Percentiles rank a stretch among this genome's conserved stretches.
Evolutionary conservation across 2,888 invertebrate species (phyloP).

Genomic region (Nymphalis polychloros): DNA sequence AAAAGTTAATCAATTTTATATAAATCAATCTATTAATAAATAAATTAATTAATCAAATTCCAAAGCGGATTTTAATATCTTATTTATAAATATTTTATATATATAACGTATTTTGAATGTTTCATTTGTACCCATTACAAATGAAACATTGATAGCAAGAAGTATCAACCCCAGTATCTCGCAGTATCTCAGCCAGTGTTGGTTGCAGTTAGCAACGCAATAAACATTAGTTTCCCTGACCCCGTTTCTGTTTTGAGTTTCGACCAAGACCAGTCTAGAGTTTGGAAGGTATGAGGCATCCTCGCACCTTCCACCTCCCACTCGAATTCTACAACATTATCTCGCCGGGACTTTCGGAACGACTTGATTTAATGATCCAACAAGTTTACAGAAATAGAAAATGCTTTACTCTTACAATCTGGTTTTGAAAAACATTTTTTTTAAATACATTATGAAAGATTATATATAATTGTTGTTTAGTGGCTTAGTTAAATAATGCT

Average conservation of each 20-base stretch:
- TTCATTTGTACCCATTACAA: neutral
- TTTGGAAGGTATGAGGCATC: constrained; percentile 1
- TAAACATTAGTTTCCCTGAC: constrained; percentile 27
- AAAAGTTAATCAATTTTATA: too few relatives aligned
- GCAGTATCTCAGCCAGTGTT: constrained; percentile 16
- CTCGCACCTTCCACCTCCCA: constrained; percentile 11
- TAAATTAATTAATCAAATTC: too few relatives aligned
- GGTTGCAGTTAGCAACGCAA: constrained; percentile 22
- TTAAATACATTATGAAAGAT: too few relatives aligned
- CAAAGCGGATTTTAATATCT: too few relatives aligned
- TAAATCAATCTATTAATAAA: too few relatives aligned
- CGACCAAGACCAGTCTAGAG: neutral
- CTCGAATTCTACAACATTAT: constrained; percentile 1
- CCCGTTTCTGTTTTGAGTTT: constrained; percentile 14
- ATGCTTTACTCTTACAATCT: too few relatives aligned
- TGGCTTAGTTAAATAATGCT: too few relatives aligned
- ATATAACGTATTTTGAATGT: neutral
- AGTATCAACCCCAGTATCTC: constrained; percentile 4
- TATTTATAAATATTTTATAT: too few relatives aligned
- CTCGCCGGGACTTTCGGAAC: neutral
- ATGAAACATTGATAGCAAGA: constrained; percentile 6
- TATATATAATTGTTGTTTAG: too few relatives aligned
- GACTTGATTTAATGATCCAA: neutral
- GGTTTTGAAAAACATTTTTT: too few relatives aligned
- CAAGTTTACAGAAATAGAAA: neutral